Evolutionary conservation across 2,113 vertebrate genomes (phyloP).

Genomic region (Sturnus vulgaris): DNA sequence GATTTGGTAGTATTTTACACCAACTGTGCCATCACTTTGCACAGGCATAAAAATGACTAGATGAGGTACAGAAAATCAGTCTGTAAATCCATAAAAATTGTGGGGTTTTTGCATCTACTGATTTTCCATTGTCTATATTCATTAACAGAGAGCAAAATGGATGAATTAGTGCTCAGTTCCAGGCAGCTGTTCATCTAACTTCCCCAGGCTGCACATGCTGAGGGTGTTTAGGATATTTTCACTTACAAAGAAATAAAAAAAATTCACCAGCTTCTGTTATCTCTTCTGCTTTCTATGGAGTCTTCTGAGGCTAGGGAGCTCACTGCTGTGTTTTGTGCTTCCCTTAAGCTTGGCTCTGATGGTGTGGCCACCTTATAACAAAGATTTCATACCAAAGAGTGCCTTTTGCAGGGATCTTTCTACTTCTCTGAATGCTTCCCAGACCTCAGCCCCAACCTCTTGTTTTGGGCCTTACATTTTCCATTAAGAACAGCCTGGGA

Average conservation of each 20-base stretch:
- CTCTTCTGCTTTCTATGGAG: background rate
- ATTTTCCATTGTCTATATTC: conserved; percentile 54
- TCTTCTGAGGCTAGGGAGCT: background rate
- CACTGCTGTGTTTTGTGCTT: background rate
- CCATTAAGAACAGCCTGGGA: background rate
- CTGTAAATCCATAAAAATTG: conserved; percentile 27
- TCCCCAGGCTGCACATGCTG: conserved; percentile 18
- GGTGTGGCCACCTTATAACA: background rate
- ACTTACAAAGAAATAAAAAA: conserved; percentile 8
- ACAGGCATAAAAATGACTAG: conserved; percentile 10
- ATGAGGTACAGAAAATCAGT: conserved; percentile 43
- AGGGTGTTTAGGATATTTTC: conserved; percentile 25
- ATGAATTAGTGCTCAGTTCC: conserved; percentile 33
- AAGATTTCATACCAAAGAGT: background rate
- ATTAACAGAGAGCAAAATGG: conserved; percentile 34
- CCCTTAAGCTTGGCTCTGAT: background rate
- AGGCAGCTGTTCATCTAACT: conserved; percentile 42
- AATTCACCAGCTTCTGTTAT: background rate
- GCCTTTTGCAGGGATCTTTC: background rate
- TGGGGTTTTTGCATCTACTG: conserved; percentile 39
- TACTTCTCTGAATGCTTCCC: background rate
- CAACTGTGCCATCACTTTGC: conserved; percentile 6
- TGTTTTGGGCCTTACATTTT: background rate
- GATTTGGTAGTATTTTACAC: background rate
- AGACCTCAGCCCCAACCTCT: background rate